Conservation (phyloP, 2,797 vertebrate species). For the Fistularia commersonii region DNA sequence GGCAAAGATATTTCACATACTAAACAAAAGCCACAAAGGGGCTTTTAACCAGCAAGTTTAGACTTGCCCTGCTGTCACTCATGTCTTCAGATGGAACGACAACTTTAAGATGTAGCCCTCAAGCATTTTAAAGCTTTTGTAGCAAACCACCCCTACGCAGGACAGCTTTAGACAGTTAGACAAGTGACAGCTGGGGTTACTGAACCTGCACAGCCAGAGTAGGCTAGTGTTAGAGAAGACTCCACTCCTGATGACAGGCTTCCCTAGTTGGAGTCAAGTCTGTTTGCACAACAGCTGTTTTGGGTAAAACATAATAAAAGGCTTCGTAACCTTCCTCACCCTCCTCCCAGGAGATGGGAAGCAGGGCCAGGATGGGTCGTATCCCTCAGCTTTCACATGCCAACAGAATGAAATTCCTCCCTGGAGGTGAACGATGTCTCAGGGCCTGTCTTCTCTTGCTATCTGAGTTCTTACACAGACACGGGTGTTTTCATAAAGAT, state of each 20-base stretch:
- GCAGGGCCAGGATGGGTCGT: conserved; percentile 40
- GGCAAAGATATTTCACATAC: not conserved
- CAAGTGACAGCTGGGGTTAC: conserved; percentile 63
- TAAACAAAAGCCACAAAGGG: conserved; percentile 43
- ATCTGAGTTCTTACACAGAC: conserved; percentile 29
- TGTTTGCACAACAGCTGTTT: conserved; percentile 79
- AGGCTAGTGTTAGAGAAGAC: conserved; percentile 47
- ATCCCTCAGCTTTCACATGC: conserved; percentile 57
- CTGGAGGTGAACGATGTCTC: conserved; percentile 70
- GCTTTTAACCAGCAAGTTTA: conserved; percentile 55
- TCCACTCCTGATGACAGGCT: conserved; percentile 72
- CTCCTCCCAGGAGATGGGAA: conserved; percentile 48
- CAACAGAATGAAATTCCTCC: conserved; percentile 63
- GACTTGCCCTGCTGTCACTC: conserved; percentile 61
- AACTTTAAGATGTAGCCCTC: conserved; percentile 43
- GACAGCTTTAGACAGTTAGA: conserved; percentile 48
- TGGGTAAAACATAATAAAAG: conserved; percentile 75
- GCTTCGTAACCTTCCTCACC: conserved; percentile 47
- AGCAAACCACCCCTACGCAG: conserved; percentile 41
- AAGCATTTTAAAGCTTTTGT: conserved; percentile 52
- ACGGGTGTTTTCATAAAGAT: conserved; percentile 55
- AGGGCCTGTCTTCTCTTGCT: conserved; percentile 75
- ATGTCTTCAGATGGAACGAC: conserved; percentile 40
- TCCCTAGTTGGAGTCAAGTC: conserved; percentile 53
- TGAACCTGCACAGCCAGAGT: conserved; percentile 53